Base-by-base conservation (phyloP, 2,888 invertebrate species). In the Sesia apiformis region DNA sequence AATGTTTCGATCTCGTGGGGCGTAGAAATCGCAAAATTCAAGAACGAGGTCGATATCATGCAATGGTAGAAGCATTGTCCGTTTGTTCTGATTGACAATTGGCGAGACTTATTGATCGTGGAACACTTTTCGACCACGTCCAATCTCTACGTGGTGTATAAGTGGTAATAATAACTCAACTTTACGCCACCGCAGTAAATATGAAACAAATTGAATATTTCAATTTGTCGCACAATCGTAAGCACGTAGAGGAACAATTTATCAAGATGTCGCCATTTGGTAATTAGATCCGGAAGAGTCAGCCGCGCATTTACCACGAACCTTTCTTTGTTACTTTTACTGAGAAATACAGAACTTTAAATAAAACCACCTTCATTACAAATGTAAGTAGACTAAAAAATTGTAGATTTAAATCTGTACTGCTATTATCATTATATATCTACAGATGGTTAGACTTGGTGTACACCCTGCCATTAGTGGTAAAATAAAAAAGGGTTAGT, bases 241-340 rank as follows among this genome's bases (percentile, higher is more conserved):
- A 50, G 23, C 51, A 39, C 49, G 52, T 55, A 59, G 57, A 58
- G 57, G 55, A 60, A 53, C 57, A 53, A 64, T 62, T 59, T 60
- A 58, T 60, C 60, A 65, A 69, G 54, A 72, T 66, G 73, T 74
- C 74, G 67, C 70, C 73, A 70, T 70, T 71, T 69, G 65, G 70
- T 82, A 77, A 84, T 87, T 84, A 84, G 84, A 85, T 84, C 72
- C 86, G 84, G 83, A 86, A 86, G 82, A 78, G 67, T 75, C 69
- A 71, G 66, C 66, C 64, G 70, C 63, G 71, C 70, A 69, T 63
- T 64, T 70, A 66, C 68, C 70, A 70, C 69, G 66, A 66, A 77
- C 74, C 74, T 3, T 74, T 70, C 73, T 74, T 76, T 83, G 79
- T 81, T 76, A 72, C 61, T 46, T 46, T 46, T 23, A 8, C n/a